A percentile compares a stretch with the other conserved stretches of the same genome.
Evolutionary conservation across 1,140 invertebrate species (phyloP).

Genomic region (Drosophila kohkoa): DNA sequence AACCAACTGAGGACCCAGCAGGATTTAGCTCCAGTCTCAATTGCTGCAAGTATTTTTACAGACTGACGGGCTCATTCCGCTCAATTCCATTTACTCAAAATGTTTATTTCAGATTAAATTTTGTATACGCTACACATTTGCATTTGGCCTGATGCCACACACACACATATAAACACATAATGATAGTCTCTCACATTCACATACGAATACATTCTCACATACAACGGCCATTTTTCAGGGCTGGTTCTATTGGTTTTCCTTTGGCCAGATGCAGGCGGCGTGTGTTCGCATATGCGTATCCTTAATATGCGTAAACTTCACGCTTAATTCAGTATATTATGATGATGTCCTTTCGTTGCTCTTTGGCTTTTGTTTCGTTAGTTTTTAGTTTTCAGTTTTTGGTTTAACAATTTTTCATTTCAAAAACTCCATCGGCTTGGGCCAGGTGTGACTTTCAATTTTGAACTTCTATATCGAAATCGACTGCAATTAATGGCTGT

Average conservation of each 20-base stretch:
- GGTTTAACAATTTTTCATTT: constrained; percentile 69
- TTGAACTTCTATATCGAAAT: constrained; percentile 21
- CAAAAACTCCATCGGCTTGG: constrained; percentile 55
- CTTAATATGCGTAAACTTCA: constrained; percentile 84
- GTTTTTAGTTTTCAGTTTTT: constrained; percentile 42
- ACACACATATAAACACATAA: constrained; percentile 18
- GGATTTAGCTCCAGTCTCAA: constrained; percentile 12
- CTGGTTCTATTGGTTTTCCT: constrained; percentile 34
- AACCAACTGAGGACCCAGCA: neutral
- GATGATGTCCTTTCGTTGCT: constrained; percentile 78
- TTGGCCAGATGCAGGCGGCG: constrained; percentile 74
- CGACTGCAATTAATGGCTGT: constrained; percentile 69
- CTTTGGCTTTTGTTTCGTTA: constrained; percentile 73
- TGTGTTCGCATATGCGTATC: constrained; percentile 69
- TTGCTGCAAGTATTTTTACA: constrained; percentile 55
- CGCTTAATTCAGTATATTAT: constrained; percentile 83
- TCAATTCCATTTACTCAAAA: constrained; percentile 47
- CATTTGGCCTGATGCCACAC: constrained; percentile 54
- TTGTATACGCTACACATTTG: constrained; percentile 54
- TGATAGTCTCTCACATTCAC: neutral
- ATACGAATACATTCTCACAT: constrained; percentile 8
- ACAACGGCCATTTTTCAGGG: constrained; percentile 61
- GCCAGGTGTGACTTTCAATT: constrained; percentile 75
- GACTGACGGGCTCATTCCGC: constrained; percentile 65
- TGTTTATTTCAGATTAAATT: constrained; percentile 32